Percentiles rank a stretch among this genome's conserved stretches.
Evolutionary conservation across 2,113 vertebrate species (phyloP).

Genomic region (Microcebus tavaratra): DNA sequence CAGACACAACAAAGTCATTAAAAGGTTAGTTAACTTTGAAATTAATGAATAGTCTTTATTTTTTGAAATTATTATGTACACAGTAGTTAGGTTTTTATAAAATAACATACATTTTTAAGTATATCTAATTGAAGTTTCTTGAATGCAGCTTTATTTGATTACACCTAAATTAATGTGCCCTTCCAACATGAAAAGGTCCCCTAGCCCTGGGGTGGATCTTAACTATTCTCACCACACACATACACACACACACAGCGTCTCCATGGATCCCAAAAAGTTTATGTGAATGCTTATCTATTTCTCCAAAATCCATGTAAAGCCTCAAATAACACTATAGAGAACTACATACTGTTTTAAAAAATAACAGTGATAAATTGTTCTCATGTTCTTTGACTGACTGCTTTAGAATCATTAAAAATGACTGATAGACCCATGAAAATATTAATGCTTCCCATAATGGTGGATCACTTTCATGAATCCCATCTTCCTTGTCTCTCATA

Average conservation of each 20-base stretch:
- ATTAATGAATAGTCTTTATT: no score
- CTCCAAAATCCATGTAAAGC: not conserved
- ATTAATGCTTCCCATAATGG: not conserved
- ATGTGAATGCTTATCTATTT: not conserved
- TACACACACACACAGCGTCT: not conserved
- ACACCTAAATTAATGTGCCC: no score
- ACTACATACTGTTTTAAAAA: not conserved
- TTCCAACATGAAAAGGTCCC: no score
- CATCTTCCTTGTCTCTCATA: not conserved
- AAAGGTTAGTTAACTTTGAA: no score
- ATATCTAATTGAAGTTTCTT: no score
- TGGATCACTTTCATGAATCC: not conserved
- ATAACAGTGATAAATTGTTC: not conserved
- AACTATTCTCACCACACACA: not conserved
- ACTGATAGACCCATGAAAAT: not conserved
- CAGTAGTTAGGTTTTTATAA: no score
- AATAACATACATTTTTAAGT: no score
- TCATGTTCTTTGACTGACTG: not conserved
- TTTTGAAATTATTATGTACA: no score
- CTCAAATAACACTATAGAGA: not conserved
- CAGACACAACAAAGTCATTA: no score
- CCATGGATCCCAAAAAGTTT: not conserved
- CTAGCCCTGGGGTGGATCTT: not conserved
- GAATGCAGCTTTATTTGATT: no score
- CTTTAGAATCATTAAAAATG: slow-evolving; percentile 27